Base-by-base conservation (phyloP, 2,113 vertebrate species). In the Excalfactoria chinensis region DNA sequence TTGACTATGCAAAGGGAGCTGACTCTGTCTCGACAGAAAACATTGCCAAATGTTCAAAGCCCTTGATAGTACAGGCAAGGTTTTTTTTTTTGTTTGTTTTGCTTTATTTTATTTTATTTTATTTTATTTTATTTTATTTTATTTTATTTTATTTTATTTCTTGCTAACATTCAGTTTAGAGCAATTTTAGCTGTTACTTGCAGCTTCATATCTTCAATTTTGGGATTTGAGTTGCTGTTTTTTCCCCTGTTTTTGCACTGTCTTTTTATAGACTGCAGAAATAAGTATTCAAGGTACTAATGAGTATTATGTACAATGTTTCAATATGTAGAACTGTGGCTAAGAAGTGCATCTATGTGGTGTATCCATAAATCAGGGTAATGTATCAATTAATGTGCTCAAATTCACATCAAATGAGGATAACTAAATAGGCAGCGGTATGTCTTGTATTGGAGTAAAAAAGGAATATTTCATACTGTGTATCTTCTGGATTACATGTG, bases 1-100 rank as follows among this genome's bases (percentile, higher is more conserved):
- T 88, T 93, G 83, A 76, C 86, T 73, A 20, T 88, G 56, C 79
- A 93, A 75, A 64, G 41, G 63, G 76, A 44, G 77, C 56, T 44
- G 80, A 73, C 48, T 92, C 44, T 51, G 55, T 70, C 80, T 93
- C 86, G 77, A 88, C 68, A 26, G 62, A 83, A 84, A 74, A 88
- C n/a, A 76, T 53, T 82, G n/a, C 66, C 55, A 44, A 62, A 75
- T 51, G 12, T 81, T 59, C 32, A 56, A 90, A 84, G 72, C 76
- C 84, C 81, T 94, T 95, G 58, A 81, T n/a, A 56, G 53, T 83
- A 73, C 19, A 86, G 68, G 60, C 6, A 69, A 51, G 28, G 41
- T 1, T 53, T 46, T 46, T 40, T 21, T 37, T n/a, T n/a, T n/a
- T n/a, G n/a, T n/a, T n/a, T n/a, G n/a, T n/a, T n/a, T n/a, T n/a